Evolutionary conservation across 2,888 invertebrate genomes (phyloP), one percentile per base, ranked within the genome.

Genomic region (Nomada fucata): DNA sequence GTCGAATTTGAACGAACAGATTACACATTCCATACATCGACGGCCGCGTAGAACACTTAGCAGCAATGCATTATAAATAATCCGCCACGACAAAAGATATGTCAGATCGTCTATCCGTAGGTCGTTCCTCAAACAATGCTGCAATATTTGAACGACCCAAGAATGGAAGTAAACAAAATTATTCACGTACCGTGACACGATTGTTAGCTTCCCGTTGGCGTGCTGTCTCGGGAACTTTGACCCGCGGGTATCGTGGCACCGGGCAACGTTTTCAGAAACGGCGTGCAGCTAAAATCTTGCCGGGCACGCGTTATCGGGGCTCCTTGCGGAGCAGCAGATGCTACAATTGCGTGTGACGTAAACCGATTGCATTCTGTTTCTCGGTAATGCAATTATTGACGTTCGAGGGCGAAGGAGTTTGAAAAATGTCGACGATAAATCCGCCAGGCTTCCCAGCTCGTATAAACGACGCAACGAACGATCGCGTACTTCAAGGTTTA

Each of bases 301-400:
- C 53, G 26, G 44, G 64, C 26, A n/a, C 13, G 0, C 47, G 55
- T 53, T 76, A 81, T 68, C 76, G 29, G 53, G 11, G 23, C 7
- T 15, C 15, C 47, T 72, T 53, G 3, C n/a, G 63, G 59, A 23
- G 42, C 23, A 44, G 53, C 82, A 81, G 81, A 82, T 76, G 82
- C 47, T 82, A 72, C 76, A 71, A 72, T 80, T 76, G 64, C 18
- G 36, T 50, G 36, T 81, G 82, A 82, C 76, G 72, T 47, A 65
- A 69, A 47, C 26, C 20, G 47, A 55, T 69, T 60, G 53, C 60
- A 29, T 18, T 26, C 15, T 18, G 61, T 60, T 72, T 68, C 52
- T 50, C 53, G n/a, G 64, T 72, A 69, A 82, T 47, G 26, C 13
- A 26, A 57, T 72, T 72, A 55, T 42, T 59, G 4, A 65, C 26